A percentile compares a stretch with the other conserved stretches of the same genome.
phyloP scores from a whole-genome alignment of 2,113 vertebrate genomes.

The Potamarius usumacintae region DNA sequence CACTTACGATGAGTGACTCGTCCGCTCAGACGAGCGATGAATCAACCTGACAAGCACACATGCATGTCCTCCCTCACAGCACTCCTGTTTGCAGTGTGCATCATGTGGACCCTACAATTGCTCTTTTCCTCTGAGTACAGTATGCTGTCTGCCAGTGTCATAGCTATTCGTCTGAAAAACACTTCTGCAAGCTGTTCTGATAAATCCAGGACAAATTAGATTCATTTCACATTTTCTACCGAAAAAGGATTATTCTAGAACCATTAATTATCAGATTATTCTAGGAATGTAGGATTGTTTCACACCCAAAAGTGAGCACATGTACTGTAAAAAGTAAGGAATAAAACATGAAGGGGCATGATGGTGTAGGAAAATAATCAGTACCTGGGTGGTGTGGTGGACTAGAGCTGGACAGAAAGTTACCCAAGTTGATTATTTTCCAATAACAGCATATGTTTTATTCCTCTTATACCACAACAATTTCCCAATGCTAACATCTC shows the following conservation, averaged over 20 bases:
- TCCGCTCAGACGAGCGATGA: slow-evolving; percentile 41
- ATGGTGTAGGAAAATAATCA: neutral
- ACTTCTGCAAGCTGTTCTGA: neutral
- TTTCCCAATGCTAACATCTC: neutral
- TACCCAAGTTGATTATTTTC: neutral
- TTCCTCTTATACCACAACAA: neutral
- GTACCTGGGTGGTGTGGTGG: neutral
- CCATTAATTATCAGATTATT: neutral
- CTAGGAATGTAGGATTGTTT: neutral
- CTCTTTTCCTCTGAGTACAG: neutral
- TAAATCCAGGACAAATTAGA: neutral
- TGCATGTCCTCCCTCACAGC: slow-evolving; percentile 24
- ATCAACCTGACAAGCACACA: slow-evolving; percentile 39
- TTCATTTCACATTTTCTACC: neutral
- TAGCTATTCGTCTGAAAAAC: slow-evolving; percentile 11
- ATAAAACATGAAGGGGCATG: neutral
- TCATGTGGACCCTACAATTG: slow-evolving; percentile 28
- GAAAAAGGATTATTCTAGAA: neutral
- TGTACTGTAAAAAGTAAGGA: neutral
- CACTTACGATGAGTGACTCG: slow-evolving; percentile 12
- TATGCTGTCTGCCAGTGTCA: slow-evolving; percentile 11
- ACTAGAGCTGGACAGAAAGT: neutral
- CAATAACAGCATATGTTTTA: neutral
- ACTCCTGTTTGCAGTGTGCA: slow-evolving; percentile 17
- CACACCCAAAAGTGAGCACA: neutral